These are phyloP conservation scores for Scatophagus argus DNA, from an alignment of 2,113 vertebrate species.

Conservation along the genomic window DNA sequence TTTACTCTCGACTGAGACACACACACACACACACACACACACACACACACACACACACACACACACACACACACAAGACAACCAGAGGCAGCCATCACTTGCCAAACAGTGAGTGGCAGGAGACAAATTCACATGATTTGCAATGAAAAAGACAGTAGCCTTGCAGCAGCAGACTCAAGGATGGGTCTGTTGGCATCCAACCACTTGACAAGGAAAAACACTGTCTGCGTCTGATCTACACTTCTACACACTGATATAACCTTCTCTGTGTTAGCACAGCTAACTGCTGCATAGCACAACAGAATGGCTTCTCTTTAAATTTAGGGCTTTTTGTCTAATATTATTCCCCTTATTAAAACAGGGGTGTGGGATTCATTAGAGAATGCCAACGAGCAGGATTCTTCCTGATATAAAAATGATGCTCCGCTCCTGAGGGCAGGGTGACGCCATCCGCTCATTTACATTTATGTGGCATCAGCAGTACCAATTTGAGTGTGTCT, in stretches of 20 bases:
- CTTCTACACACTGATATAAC: too few species aligned
- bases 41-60: neutral
- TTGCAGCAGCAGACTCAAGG: conserved; percentile 2
- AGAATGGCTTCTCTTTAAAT: neutral
- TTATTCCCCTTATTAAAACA: conserved; percentile 9
- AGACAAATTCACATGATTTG: conserved; percentile 34
- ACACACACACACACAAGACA: neutral
- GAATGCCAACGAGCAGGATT: conserved; percentile 37
- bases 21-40: neutral
- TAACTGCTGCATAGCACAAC: too few species aligned
- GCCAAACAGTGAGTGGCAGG: neutral
- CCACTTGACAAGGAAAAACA: conserved; percentile 13
- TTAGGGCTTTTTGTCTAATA: neutral
- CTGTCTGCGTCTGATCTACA: too few species aligned
- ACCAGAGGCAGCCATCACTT: conserved; percentile 1
- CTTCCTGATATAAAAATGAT: conserved; percentile 41
- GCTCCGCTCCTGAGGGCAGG: conserved; percentile 37
- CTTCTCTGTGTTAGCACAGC: neutral
- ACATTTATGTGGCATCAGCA: conserved; percentile 65
- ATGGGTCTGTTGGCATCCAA: conserved; percentile 1
- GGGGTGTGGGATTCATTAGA: conserved; percentile 17
- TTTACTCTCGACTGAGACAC: neutral
- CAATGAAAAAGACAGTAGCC: conserved; percentile 3
- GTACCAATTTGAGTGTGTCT: conserved; percentile 33
- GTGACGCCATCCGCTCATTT: conserved; percentile 43